These are phyloP conservation scores for Cyclopterus lumpus DNA, from an alignment of 2,797 vertebrate genomes.

Conservation along the genomic window DNA sequence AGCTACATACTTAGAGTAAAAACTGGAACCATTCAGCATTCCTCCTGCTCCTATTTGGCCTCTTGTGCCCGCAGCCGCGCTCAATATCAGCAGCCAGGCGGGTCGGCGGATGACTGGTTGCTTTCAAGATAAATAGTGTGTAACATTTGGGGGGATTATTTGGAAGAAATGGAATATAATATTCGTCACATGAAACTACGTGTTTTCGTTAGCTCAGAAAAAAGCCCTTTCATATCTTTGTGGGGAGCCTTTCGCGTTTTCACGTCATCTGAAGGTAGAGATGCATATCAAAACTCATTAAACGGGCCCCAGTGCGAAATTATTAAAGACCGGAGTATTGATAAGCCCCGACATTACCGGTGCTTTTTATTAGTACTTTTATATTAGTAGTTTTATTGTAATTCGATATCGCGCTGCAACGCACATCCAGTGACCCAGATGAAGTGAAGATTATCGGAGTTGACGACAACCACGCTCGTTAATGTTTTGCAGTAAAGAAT, in stretches of 20 bases:
- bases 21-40: constrained; percentile 9
- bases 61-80: constrained; percentile 22
- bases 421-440: background rate
- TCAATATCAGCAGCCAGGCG: constrained; percentile 41
- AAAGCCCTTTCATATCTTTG: background rate
- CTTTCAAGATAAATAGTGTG: background rate
- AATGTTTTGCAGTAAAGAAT: background rate
- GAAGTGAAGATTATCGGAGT: background rate
- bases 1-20: background rate
- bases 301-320: background rate
- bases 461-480: background rate
- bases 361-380: background rate
- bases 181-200: background rate
- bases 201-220: background rate
- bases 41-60: constrained; percentile 3
- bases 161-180: background rate
- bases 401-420: background rate
- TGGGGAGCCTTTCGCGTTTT: no score
- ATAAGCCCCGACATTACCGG: background rate
- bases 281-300: background rate
- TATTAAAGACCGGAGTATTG: background rate
- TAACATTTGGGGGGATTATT: background rate
- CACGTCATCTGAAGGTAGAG: no score
- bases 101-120: constrained; percentile 34
- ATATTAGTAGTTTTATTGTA: background rate